phyloP scores from a whole-genome alignment of 2,113 vertebrate species.

The Prionailurus viverrinus region DNA sequence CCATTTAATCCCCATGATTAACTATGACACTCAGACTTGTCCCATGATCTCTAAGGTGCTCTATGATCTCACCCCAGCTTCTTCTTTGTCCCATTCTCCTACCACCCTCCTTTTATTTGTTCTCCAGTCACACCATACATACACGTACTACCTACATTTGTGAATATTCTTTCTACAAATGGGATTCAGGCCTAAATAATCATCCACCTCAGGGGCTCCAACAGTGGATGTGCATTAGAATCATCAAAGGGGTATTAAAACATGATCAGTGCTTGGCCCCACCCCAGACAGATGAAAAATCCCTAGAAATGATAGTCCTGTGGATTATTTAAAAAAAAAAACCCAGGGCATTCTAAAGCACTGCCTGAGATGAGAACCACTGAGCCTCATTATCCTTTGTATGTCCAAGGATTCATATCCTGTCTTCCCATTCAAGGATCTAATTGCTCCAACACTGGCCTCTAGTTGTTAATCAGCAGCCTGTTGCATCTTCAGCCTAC shows the following conservation, averaged over 20 bases:
- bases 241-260: not conserved
- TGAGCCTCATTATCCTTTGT: not conserved
- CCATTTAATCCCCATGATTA: not conserved
- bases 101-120: not conserved
- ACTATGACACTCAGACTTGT: not conserved
- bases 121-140: not conserved
- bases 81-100: not conserved
- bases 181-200: not conserved
- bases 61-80: not conserved
- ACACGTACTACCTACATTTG: not conserved
- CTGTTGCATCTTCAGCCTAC: not conserved
- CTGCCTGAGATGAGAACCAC: not conserved
- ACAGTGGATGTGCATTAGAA: not conserved
- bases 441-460: not conserved
- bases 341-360: not conserved
- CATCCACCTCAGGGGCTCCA: not conserved
- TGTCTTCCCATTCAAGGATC: not conserved
- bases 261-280: not conserved
- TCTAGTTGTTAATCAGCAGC: not conserved
- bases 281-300: not conserved
- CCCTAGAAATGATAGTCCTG: not conserved
- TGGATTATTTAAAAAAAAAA: constrained; percentile 3
- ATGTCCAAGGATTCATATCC: not conserved
- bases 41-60: not conserved
- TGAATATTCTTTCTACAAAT: not conserved